phyloP scores from a whole-genome alignment of 2,888 invertebrate species.

The Liodrosophila aerea region DNA sequence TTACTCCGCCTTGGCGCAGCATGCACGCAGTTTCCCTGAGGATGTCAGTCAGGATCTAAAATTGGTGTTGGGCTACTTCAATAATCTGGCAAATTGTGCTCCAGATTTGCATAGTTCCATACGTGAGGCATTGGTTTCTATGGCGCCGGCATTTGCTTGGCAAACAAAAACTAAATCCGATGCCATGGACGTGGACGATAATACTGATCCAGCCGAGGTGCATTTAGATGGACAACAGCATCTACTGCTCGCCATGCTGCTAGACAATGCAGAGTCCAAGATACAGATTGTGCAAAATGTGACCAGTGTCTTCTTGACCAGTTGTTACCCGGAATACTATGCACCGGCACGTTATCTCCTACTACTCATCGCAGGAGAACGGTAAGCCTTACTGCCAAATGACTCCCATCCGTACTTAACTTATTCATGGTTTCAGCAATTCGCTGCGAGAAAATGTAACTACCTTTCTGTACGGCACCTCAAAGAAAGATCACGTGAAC shows the following conservation, averaged over 20 bases:
- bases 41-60: constrained; percentile 87
- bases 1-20: constrained; percentile 82
- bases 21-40: constrained; percentile 84
- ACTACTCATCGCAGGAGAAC: constrained; percentile 91
- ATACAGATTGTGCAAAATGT: constrained; percentile 92
- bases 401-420: background rate
- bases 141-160: constrained; percentile 86
- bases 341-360: constrained; percentile 92
- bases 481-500: constrained; percentile 84
- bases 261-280: constrained; percentile 89
- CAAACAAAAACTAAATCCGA: constrained; percentile 65
- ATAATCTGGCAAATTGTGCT: constrained; percentile 78
- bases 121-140: constrained; percentile 87
- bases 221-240: constrained; percentile 81
- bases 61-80: constrained; percentile 80
- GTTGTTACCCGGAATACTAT: constrained; percentile 91
- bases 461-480: constrained; percentile 86
- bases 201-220: constrained; percentile 57
- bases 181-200: constrained; percentile 58
- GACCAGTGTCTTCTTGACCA: constrained; percentile 91
- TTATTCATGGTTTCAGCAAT: constrained; percentile 63
- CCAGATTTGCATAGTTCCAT: constrained; percentile 86
- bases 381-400: constrained; percentile 83
- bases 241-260: constrained; percentile 86
- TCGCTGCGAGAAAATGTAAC: constrained; percentile 81